Conservation (phyloP, 2,888 invertebrate genomes). For the Kuschelorhynchus macadamiae region DNA sequence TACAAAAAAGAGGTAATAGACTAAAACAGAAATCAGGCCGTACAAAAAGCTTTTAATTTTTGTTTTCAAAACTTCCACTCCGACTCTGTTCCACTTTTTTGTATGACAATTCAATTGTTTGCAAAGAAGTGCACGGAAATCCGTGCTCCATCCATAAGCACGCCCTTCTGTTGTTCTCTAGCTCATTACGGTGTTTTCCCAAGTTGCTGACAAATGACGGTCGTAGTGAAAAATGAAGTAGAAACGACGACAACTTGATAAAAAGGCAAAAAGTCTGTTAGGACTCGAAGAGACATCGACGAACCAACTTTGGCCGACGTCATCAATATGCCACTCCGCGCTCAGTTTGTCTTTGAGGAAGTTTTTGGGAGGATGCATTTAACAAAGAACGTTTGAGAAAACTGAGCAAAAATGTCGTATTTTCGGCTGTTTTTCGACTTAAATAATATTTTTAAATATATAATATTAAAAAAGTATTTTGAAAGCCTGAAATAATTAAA, state of each 20-base stretch:
- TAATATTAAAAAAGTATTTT: too few species aligned
- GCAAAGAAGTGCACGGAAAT: conserved; percentile 33
- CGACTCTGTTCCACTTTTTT: too few species aligned
- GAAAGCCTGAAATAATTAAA: too few species aligned
- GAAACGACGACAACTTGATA: conserved; percentile 68
- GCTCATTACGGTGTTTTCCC: conserved; percentile 68
- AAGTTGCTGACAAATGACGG: conserved; percentile 69
- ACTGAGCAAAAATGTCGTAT: too few species aligned
- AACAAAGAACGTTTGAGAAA: too few species aligned
- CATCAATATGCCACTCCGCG: conserved; percentile 8
- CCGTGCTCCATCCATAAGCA: conserved; percentile 57
- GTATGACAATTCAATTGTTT: conserved; percentile 22
- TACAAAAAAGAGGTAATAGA: too few species aligned
- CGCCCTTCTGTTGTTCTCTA: conserved; percentile 69
- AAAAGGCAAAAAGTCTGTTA: conserved; percentile 58
- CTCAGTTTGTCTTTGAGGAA: neutral
- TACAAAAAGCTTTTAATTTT: too few species aligned
- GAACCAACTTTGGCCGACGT: conserved; percentile 15
- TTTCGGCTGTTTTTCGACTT: too few species aligned
- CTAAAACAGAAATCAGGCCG: too few species aligned
- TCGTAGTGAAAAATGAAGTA: conserved; percentile 69
- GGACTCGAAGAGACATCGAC: conserved; percentile 21
- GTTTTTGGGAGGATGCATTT: too few species aligned
- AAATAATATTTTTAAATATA: too few species aligned
- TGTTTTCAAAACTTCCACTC: too few species aligned